Base-by-base conservation (phyloP, 2,888 invertebrate species). In the Heteromyza rotundicornis region DNA sequence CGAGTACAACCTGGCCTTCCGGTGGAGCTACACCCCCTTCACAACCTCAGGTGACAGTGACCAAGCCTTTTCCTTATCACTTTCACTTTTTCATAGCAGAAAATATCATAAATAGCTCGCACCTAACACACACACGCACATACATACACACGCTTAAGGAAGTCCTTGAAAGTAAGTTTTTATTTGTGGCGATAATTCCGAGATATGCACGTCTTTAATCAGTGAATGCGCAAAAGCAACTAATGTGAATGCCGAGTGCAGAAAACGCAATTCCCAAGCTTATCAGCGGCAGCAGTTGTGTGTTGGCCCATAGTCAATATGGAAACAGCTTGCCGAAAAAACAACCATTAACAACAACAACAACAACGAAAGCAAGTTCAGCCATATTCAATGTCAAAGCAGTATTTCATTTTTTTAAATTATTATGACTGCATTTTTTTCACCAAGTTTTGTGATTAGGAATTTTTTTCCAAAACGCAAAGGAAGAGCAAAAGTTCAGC, bases 211-310 rank as follows among this genome's bases (percentile, higher is more conserved):
- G 52, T 40, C 55, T 40, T 55, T 54, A 57, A 59, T 57, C 56
- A 61, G 50, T 50, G 35, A 52, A 24, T 24, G 24, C 24, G 27
- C 51, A 58, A 22, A 16, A 53, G 50, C 52, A 63, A 67, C 52
- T 65, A 54, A 59, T 57, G 64, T 44, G n/a, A 14, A 10, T 16
- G 51, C 66, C 64, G 70, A 66, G 67, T 75, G 73, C 72, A 71
- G 66, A 70, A 71, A 71, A 60, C 71, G 71, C 71, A 70, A 20
- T 47, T 47, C 19, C 47, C 3, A 5, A n/a, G 23, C 52, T 52
- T 52, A 52, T 52, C 52, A 52, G 52, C n/a, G 7, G 19, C 52
- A n/a, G 32, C 24, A 24, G 32, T 16, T 8, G 2, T 24, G 16
- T 8, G 50, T 24, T 52, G 32, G 52, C 17, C 32, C 55, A 59